Evolutionary conservation across 2,113 vertebrate genomes (phyloP), one percentile per base, ranked within the genome.

Genomic region (Rostratula benghalensis): DNA sequence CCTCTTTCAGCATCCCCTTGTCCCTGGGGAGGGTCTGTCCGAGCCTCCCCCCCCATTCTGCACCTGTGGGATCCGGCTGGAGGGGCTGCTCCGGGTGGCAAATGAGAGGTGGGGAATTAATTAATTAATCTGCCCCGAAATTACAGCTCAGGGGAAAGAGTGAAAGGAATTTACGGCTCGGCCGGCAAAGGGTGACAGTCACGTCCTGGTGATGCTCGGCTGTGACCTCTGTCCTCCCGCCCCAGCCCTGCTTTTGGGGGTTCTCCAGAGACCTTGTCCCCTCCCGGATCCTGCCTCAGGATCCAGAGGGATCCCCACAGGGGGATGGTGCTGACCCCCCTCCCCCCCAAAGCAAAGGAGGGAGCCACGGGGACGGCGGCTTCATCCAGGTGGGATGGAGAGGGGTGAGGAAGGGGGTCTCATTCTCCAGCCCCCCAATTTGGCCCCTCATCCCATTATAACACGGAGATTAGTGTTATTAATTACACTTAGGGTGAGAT

Each of bases 401-500:
- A 6, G 5, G 33, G n/a, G 5, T 0, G 2, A 5, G 50, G 25
- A 54, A 53, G 50, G 51, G 11, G 17, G 11, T 12, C 8, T 54
- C 39, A 24, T 83, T 53, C 45, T 51, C 20, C 19, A 7, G 6
- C 23, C 1, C 48, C 23, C 48, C 14, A 7, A 6, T 37, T 39
- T 24, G 9, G 12, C 43, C 60, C 45, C 23, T 43, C 35, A 25
- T 48, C 33, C 74, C 18, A 0, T 21, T 19, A 23, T 16, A 60
- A 23, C 16, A 4, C 43, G 0, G 13, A 16, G 37, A 27, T 24
- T 51, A 8, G 30, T 9, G n/a, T 48, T 22, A 33, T 37, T 63
- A 41, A 90, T 90, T 83, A 14, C n/a, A 4, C 25, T 30, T 17
- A 0, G 1, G 21, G 22, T 0, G 0, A 30, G 46, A 10, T 67